Evolutionary conservation across 2,888 invertebrate species (phyloP).

Genomic region (Aleiodes alternator): DNA sequence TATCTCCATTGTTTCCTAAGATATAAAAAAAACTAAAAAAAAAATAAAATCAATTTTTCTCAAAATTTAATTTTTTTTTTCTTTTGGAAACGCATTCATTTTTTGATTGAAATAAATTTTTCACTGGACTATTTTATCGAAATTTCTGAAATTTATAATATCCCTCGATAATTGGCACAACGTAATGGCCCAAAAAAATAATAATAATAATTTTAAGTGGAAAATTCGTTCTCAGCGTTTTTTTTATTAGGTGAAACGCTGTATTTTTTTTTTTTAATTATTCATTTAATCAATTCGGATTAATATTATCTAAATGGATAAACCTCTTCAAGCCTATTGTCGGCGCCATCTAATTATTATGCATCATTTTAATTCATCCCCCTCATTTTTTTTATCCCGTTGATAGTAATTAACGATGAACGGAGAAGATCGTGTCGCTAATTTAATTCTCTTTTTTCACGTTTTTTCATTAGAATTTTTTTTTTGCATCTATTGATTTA

Average conservation of each 20-base stretch:
- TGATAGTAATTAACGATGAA: slow-evolving; percentile 4
- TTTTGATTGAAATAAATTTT: slow-evolving; percentile 26
- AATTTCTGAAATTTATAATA: slow-evolving; percentile 51
- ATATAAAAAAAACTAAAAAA: too few species aligned
- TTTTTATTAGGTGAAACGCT: too few species aligned
- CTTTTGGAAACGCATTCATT: slow-evolving; percentile 40
- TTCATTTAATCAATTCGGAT: slow-evolving; percentile 17
- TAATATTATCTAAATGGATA: slow-evolving; percentile 44
- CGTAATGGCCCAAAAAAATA: slow-evolving; percentile 53
- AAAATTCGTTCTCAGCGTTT: slow-evolving; percentile 25
- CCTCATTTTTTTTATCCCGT: neutral
- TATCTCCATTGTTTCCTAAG: too few species aligned
- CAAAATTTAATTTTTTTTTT: neutral
- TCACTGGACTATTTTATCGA: neutral
- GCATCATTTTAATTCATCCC: slow-evolving; percentile 11
- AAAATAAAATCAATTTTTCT: too few species aligned
- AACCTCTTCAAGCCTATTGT: slow-evolving; percentile 55
- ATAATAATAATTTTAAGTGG: neutral
- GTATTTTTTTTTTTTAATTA: neutral
- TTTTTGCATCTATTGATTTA: slow-evolving; percentile 17
- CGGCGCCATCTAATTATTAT: slow-evolving; percentile 33
- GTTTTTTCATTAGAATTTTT: neutral
- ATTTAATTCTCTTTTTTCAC: slow-evolving; percentile 15
- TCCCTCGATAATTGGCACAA: slow-evolving; percentile 57
- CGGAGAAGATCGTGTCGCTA: slow-evolving; percentile 1